These are phyloP conservation scores for Toxonevra muliebris DNA, from an alignment of 2,888 invertebrate species.

Conservation along the genomic window DNA sequence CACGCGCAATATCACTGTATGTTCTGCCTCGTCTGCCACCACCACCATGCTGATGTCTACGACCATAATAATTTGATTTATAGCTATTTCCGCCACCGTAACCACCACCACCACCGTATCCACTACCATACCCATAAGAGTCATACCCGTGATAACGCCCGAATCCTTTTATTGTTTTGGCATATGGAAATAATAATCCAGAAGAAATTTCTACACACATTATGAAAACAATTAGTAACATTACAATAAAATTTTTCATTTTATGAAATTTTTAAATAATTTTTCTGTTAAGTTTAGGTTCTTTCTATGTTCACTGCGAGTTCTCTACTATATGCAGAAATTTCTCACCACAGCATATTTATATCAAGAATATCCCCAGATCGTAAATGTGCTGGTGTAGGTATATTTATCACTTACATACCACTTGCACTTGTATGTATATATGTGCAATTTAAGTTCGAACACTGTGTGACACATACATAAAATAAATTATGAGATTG, in stretches of 20 bases:
- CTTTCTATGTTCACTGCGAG: slow-evolving; percentile 17
- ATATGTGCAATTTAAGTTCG: too few relatives aligned
- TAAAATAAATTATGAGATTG: too few relatives aligned
- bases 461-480: too few relatives aligned
- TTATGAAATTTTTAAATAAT: neutral
- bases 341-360: slow-evolving; percentile 20
- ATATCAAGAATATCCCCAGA: slow-evolving; percentile 1
- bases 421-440: too few relatives aligned
- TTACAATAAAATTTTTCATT: neutral
- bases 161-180: slow-evolving; percentile 16
- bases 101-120: slow-evolving; percentile 3
- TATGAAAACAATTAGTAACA: neutral
- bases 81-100: slow-evolving; percentile 7
- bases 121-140: neutral
- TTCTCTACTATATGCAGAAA: slow-evolving; percentile 18
- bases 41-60: neutral
- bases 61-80: slow-evolving; percentile 14
- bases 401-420: too few relatives aligned
- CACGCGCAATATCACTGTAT: slow-evolving; percentile 76
- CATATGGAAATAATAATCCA: slow-evolving; percentile 15
- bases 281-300: slow-evolving; percentile 11
- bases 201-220: slow-evolving; percentile 12
- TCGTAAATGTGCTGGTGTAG: too few relatives aligned
- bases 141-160: neutral
- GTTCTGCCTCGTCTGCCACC: slow-evolving; percentile 63